These are phyloP conservation scores for Malacoctenus gilli DNA, from an alignment of 2,797 vertebrate species.

Conservation along the genomic window DNA sequence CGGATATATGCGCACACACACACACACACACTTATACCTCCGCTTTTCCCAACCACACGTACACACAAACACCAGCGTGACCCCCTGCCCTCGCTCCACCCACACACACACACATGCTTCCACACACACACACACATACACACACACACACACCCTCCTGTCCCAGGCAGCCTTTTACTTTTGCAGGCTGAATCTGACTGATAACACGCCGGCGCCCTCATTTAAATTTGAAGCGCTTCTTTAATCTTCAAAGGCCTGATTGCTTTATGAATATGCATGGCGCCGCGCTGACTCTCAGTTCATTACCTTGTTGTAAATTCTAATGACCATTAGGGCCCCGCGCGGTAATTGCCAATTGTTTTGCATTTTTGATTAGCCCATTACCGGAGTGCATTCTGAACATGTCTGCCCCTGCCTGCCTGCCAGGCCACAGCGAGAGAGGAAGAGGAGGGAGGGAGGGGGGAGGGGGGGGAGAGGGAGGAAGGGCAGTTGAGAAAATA, in stretches of 20 bases:
- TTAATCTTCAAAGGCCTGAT: slow-evolving; percentile 99
- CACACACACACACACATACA: slow-evolving; percentile 45
- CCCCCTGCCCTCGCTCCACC: slow-evolving; percentile 51
- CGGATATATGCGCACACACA: slow-evolving; percentile 30
- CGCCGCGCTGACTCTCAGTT: slow-evolving; percentile 99
- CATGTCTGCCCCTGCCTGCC: slow-evolving; percentile 96
- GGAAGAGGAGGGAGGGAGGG: slow-evolving; percentile 32
- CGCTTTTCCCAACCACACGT: slow-evolving; percentile 36
- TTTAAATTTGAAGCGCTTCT: slow-evolving; percentile 99
- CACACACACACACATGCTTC: slow-evolving; percentile 49
- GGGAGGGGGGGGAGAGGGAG: slow-evolving; percentile 42
- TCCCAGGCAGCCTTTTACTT: slow-evolving; percentile 83
- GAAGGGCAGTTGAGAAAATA: slow-evolving; percentile 15
- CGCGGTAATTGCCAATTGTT: slow-evolving; percentile 99
- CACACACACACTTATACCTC: slow-evolving; percentile 49
- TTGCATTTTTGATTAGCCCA: slow-evolving; percentile 99
- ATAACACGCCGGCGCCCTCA: slow-evolving; percentile 99
- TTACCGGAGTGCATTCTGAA: slow-evolving; percentile 99
- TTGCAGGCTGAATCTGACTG: slow-evolving; percentile 99
- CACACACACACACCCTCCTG: slow-evolving; percentile 64
- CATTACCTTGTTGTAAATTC: slow-evolving; percentile 99
- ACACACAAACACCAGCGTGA: slow-evolving; percentile 52
- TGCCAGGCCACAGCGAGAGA: slow-evolving; percentile 69
- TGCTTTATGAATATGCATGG: slow-evolving; percentile 99
- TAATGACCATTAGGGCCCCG: slow-evolving; percentile 99